Evolutionary conservation across 2,888 invertebrate genomes (phyloP).

Genomic region (Cerastis leucographa): DNA sequence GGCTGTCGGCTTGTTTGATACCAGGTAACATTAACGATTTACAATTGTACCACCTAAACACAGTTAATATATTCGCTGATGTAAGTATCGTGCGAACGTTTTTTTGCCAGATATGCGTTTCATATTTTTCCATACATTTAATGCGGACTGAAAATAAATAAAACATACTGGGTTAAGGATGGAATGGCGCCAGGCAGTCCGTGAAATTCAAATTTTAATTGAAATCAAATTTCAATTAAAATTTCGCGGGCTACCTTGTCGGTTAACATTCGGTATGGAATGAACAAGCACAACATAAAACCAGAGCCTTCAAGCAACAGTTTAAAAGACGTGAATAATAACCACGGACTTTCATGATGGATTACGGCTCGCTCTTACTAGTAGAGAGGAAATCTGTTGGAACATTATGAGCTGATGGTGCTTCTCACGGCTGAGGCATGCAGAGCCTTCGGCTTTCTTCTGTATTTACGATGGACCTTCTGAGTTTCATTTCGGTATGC

Average conservation of each 20-base stretch:
- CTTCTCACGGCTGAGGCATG: background rate
- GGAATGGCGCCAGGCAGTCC: no score
- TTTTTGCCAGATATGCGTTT: background rate
- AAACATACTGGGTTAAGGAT: no score
- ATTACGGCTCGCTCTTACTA: background rate
- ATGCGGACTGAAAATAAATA: background rate
- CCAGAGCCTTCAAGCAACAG: background rate
- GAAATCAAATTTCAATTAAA: no score
- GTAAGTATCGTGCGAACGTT: background rate
- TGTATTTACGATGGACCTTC: slow-evolving; percentile 19
- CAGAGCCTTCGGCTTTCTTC: background rate
- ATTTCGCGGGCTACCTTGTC: no score
- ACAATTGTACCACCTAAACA: background rate
- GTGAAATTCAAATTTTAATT: no score
- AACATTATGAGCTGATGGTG: background rate
- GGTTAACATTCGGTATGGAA: no score
- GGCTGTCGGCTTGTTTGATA: background rate
- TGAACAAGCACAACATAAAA: background rate
- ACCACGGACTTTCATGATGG: background rate
- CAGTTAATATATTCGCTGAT: background rate
- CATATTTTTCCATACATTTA: slow-evolving; percentile 14
- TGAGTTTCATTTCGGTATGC: background rate
- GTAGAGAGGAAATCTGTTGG: background rate
- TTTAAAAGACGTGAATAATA: background rate
- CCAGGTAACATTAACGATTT: background rate